Evolutionary conservation across 2,113 vertebrate genomes (phyloP).

Genomic region (Anoplopoma fimbria): DNA sequence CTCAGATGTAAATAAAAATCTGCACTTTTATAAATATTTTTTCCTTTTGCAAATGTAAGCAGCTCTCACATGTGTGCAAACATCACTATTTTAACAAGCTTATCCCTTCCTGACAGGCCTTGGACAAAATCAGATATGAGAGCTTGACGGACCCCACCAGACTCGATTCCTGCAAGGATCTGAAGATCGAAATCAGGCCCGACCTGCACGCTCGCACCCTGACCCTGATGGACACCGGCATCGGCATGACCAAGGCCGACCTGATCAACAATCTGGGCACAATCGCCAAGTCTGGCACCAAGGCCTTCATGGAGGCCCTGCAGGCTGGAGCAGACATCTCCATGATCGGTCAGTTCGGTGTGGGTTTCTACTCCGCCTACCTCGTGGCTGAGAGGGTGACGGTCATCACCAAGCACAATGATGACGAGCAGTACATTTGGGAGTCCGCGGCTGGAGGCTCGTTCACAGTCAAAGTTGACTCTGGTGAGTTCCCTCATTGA

Average conservation of each 20-base stretch:
- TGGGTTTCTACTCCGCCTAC: conserved; percentile 88
- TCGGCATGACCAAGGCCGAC: conserved; percentile 89
- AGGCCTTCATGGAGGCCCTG: conserved; percentile 88
- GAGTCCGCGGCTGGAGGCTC: conserved; percentile 87
- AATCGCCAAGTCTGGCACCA: conserved; percentile 88
- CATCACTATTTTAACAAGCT: not conserved
- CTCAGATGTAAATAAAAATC: conserved; percentile 82
- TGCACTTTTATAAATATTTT: not conserved
- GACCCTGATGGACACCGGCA: conserved; percentile 84
- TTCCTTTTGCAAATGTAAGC: not conserved
- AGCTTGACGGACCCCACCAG: conserved; percentile 86
- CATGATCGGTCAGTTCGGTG: conserved; percentile 88
- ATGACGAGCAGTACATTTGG: conserved; percentile 89
- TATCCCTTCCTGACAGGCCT: conserved; percentile 83
- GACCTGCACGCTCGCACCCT: conserved; percentile 80
- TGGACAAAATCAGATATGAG: conserved; percentile 89
- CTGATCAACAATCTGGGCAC: conserved; percentile 89
- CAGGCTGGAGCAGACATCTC: conserved; percentile 87
- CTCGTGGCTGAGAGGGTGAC: conserved; percentile 87
- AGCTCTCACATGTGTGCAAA: not conserved
- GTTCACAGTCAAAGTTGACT: conserved; percentile 83
- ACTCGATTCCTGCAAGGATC: conserved; percentile 86
- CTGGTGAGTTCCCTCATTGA: conserved; percentile 51
- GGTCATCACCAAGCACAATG: conserved; percentile 87
- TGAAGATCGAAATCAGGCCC: conserved; percentile 86